Percentiles rank a stretch among this genome's conserved stretches.
phyloP scores from a whole-genome alignment of 2,888 invertebrate genomes.

The Morinoia aosen region DNA sequence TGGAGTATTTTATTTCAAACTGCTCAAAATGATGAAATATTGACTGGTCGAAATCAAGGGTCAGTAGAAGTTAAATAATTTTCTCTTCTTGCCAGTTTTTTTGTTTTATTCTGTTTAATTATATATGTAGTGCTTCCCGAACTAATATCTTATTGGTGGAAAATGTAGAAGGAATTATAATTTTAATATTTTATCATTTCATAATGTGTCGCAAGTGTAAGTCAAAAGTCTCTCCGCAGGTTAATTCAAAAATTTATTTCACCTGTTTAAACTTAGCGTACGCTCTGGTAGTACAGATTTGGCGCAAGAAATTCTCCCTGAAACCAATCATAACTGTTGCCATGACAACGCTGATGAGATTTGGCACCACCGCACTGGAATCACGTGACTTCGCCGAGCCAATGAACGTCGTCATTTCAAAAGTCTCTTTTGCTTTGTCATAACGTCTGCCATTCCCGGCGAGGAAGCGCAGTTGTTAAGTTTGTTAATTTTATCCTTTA shows the following conservation, averaged over 20 bases:
- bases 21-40: not conserved
- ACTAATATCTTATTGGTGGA: not conserved
- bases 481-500: constrained; percentile 58
- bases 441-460: constrained; percentile 64
- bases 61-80: not conserved
- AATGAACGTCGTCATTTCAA: constrained; percentile 62
- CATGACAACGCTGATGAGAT: constrained; percentile 58
- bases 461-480: constrained; percentile 58
- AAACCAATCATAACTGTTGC: constrained; percentile 55
- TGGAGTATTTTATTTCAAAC: too few relatives aligned
- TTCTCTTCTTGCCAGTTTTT: not conserved
- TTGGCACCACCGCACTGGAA: constrained; percentile 57
- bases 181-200: not conserved
- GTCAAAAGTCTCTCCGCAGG: not conserved
- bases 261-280: not conserved
- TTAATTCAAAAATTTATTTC: not conserved
- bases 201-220: not conserved
- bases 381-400: constrained; percentile 60
- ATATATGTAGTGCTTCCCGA: not conserved
- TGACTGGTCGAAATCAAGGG: not conserved
- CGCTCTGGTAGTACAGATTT: not conserved
- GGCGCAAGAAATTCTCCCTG: not conserved
- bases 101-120: too few relatives aligned
- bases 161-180: not conserved
- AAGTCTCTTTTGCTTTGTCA: constrained; percentile 66